A percentile compares a stretch with the other conserved stretches of the same genome.
Evolutionary conservation across 2,888 invertebrate genomes (phyloP).

Genomic region (Herminia tarsipennalis): DNA sequence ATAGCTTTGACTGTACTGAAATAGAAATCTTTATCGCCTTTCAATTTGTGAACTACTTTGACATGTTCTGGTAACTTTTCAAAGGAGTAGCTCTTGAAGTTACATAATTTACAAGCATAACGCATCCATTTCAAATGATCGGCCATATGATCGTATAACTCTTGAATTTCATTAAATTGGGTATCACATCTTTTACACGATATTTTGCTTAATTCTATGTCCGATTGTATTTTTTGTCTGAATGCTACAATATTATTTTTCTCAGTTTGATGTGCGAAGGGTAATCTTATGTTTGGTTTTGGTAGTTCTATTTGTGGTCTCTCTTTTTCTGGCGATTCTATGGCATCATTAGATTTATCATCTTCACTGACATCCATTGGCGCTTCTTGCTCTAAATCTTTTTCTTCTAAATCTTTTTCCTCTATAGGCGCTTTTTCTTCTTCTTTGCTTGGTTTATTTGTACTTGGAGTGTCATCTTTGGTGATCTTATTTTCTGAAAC

Average conservation of each 20-base stretch:
- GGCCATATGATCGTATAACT: constrained; percentile 87
- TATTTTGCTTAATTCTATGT: constrained; percentile 71
- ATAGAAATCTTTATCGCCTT: constrained; percentile 82
- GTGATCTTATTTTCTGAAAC: constrained; percentile 51
- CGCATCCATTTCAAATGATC: constrained; percentile 89
- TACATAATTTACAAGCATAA: constrained; percentile 91
- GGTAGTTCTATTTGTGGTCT: constrained; percentile 19
- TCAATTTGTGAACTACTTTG: constrained; percentile 86
- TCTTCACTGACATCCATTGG: constrained; percentile 51
- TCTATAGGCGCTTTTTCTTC: constrained; percentile 26
- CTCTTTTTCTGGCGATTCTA: constrained; percentile 53
- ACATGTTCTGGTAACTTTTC: constrained; percentile 88
- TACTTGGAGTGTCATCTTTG: constrained; percentile 35
- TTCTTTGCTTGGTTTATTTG: constrained; percentile 33
- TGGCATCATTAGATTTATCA: constrained; percentile 48
- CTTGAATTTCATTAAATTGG: constrained; percentile 76
- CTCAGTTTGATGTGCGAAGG: constrained; percentile 69
- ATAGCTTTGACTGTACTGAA: constrained; percentile 78
- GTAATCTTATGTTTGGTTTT: constrained; percentile 54
- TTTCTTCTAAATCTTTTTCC: constrained; percentile 29
- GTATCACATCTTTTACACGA: constrained; percentile 83
- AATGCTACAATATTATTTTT: constrained; percentile 72
- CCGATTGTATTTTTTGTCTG: constrained; percentile 64
- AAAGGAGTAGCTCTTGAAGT: constrained; percentile 88
- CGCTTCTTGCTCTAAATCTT: constrained; percentile 41